Evolutionary conservation across 2,888 invertebrate genomes (phyloP), one percentile per base, ranked within the genome.

Genomic region (Erebia ligea): DNA sequence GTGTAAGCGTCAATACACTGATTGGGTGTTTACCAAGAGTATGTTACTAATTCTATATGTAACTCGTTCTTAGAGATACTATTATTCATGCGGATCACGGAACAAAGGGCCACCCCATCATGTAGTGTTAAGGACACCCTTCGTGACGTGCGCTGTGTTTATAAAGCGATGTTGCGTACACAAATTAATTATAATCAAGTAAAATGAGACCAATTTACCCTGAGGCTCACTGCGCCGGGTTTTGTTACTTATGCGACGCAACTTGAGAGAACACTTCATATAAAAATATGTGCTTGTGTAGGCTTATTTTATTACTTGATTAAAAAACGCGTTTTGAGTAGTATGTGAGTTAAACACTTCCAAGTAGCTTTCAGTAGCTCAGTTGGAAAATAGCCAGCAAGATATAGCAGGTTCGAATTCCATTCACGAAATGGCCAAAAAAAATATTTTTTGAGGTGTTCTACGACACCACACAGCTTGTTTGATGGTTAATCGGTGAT

Each of bases 1-100:
- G 74, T 79, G 75, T 77, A 79, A 78, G 75, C 54, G 82, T 82
- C 80, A 82, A 83, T 82, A 82, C 67, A 52, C 79, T 84, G 84
- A 86, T 84, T 83, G 82, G 77, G 65, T 81, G 82, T 80, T 81
- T 79, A 75, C 80, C 71, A 76, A 78, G 78, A 79, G 73, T 72
- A 73, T 62, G 73, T 69, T 74, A 54, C 69, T 73, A 76, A 76
- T 78, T 76, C 76, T 66, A 21, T 73, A 74, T 75, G 71, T 78
- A 19, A 54, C 9, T 54, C 54, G 71, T 75, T 75, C 73, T 76
- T 69, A 64, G 67, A 64, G 69, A 61, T 52, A 70, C 73, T 75
- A 73, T 59, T 74, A 73, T 59, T 73, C 40, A 80, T 75, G 77
- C 80, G 52, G 66, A 69, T 79, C 81, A 80, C 80, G 82, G 75